These are phyloP conservation scores for Bombus impatiens DNA, from an alignment of 1,140 invertebrate species.

Conservation along the genomic window DNA sequence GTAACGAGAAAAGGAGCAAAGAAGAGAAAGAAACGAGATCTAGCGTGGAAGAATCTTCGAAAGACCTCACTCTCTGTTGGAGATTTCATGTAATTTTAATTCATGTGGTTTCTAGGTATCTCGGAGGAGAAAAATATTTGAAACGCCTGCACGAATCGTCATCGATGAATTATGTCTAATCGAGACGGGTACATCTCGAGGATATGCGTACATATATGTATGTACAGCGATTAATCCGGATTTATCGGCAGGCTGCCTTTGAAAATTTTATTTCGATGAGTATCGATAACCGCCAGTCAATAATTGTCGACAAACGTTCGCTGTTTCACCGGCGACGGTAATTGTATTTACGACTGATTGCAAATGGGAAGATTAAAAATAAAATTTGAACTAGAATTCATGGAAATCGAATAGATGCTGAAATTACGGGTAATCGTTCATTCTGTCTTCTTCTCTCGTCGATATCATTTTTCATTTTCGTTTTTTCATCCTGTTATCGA, in stretches of 20 bases:
- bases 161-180: slow-evolving; percentile 4
- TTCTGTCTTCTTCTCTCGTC: no score
- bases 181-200: not conserved
- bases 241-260: not conserved
- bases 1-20: no score
- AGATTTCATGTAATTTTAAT: slow-evolving; percentile 57
- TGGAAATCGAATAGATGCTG: not conserved
- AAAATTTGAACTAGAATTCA: slow-evolving; percentile 7
- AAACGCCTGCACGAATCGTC: slow-evolving; percentile 55
- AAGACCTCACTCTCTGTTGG: slow-evolving; percentile 2
- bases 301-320: slow-evolving; percentile 5
- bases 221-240: slow-evolving; percentile 10
- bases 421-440: not conserved
- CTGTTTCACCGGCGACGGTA: not conserved
- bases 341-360: slow-evolving; percentile 45
- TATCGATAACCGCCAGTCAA: slow-evolving; percentile 33
- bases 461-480: not conserved
- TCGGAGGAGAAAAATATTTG: slow-evolving; percentile 60
- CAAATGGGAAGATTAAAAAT: slow-evolving; percentile 45
- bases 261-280: slow-evolving; percentile 30
- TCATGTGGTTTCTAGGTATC: slow-evolving; percentile 39
- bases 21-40: not conserved
- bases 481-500: not conserved
- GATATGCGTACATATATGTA: not conserved
- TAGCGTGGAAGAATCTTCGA: not conserved